A percentile compares a stretch with the other conserved stretches of the same genome.
Conservation (phyloP, 2,888 invertebrate species). For the Meteorus cinctellus region DNA sequence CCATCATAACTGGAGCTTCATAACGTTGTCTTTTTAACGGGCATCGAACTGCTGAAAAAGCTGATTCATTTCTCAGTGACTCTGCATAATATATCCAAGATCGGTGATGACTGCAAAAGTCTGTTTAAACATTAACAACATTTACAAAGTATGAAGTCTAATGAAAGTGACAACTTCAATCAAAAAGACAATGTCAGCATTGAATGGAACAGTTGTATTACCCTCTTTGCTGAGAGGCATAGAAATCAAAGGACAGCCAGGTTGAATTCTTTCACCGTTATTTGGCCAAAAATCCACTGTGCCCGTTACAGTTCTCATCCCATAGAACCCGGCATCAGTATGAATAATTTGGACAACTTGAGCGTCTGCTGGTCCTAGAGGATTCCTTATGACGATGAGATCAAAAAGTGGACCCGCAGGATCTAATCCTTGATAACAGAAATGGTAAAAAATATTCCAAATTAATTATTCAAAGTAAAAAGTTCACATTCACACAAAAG, state of each 20-base stretch:
- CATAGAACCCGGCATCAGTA: constrained; percentile 74
- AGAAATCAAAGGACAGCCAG: constrained; percentile 70
- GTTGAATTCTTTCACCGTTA: constrained; percentile 73
- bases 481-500: too few species aligned
- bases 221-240: constrained; percentile 39
- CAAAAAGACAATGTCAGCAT: neutral
- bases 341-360: constrained; percentile 75
- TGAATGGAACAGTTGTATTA: constrained; percentile 1
- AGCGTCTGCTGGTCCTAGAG: constrained; percentile 69
- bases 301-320: constrained; percentile 65
- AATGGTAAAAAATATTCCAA: neutral
- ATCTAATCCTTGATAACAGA: constrained; percentile 69
- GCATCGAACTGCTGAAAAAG: constrained; percentile 67
- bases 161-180: neutral
- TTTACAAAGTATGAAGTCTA: neutral
- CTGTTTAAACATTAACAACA: constrained; percentile 59
- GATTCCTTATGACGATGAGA: constrained; percentile 59
- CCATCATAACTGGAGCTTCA: constrained; percentile 54
- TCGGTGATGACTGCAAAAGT: constrained; percentile 75
- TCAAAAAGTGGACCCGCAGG: constrained; percentile 75
- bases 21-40: neutral
- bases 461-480: too few species aligned
- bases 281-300: constrained; percentile 76
- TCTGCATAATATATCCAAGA: constrained; percentile 75
- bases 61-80: constrained; percentile 68